These are phyloP conservation scores for Menidia menidia DNA, from an alignment of 2,797 vertebrate species.

Conservation along the genomic window DNA sequence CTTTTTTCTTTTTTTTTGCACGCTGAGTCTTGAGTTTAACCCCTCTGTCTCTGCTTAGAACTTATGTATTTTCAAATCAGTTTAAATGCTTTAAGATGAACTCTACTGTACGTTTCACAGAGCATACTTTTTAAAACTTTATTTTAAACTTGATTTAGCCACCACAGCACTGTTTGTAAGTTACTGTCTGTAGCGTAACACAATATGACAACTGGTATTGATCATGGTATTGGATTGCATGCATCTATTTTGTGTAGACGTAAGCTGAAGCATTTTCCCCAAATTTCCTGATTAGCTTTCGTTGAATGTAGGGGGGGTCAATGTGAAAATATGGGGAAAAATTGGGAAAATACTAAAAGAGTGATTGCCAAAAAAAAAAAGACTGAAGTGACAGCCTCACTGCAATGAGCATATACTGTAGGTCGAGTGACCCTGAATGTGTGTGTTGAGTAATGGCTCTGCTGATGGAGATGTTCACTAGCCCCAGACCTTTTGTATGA, in stretches of 20 bases:
- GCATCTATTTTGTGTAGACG: neutral
- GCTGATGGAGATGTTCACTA: slow-evolving; percentile 50
- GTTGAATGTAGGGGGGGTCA: neutral
- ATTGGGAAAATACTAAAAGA: neutral
- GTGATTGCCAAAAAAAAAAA: neutral
- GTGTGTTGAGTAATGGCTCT: slow-evolving; percentile 48
- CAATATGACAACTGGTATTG: slow-evolving; percentile 3
- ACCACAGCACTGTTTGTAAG: slow-evolving; percentile 17
- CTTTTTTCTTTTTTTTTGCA: neutral
- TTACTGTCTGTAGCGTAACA: slow-evolving; percentile 1
- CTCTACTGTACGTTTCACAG: neutral
- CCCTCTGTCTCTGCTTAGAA: neutral
- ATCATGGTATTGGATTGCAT: slow-evolving; percentile 11
- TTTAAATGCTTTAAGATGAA: slow-evolving; percentile 3
- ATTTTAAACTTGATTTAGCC: slow-evolving; percentile 8
- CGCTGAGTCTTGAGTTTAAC: slow-evolving; percentile 3
- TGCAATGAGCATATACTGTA: slow-evolving; percentile 29
- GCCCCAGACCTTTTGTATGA: slow-evolving; percentile 39
- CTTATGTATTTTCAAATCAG: slow-evolving; percentile 1
- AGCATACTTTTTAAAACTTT: slow-evolving; percentile 6
- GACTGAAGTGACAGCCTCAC: slow-evolving; percentile 12
- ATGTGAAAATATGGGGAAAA: neutral
- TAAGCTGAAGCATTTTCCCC: slow-evolving; percentile 20
- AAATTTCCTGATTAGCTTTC: neutral
- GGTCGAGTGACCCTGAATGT: slow-evolving; percentile 35